Evolutionary conservation across 2,797 vertebrate species (phyloP).

Genomic region (Myripristis murdjan): DNA sequence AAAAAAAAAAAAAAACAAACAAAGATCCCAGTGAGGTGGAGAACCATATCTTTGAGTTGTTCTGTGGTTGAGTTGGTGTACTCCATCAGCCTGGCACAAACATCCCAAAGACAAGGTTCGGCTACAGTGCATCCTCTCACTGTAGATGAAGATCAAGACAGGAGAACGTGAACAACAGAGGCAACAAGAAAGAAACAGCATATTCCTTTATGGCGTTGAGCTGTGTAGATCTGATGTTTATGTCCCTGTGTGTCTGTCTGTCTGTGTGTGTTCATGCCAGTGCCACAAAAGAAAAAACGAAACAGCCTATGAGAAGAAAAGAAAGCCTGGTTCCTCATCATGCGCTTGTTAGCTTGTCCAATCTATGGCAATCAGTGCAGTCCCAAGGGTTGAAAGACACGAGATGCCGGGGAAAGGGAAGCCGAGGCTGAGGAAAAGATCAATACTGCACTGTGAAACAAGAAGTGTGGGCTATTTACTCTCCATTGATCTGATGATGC

Average conservation of each 20-base stretch:
- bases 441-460: constrained; percentile 98
- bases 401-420: constrained; percentile 92
- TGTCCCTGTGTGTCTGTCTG: constrained; percentile 83
- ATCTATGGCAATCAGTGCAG: constrained; percentile 99
- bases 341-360: constrained; percentile 99
- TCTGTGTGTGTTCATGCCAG: constrained; percentile 87
- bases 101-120: constrained; percentile 61
- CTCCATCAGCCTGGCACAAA: constrained; percentile 78
- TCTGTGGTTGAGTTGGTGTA: constrained; percentile 69
- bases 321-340: constrained; percentile 94
- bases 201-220: constrained; percentile 86
- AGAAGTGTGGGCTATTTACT: constrained; percentile 99
- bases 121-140: constrained; percentile 75
- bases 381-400: constrained; percentile 98
- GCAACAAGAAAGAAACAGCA: constrained; percentile 78
- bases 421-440: constrained; percentile 98
- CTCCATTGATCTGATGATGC: constrained; percentile 99
- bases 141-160: constrained; percentile 80
- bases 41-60: constrained; percentile 73
- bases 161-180: constrained; percentile 73
- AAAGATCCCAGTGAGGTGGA: constrained; percentile 78
- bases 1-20: constrained; percentile 77
- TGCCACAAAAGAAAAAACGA: constrained; percentile 84
- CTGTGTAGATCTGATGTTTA: constrained; percentile 82
- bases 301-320: constrained; percentile 86